A percentile compares a stretch with the other conserved stretches of the same genome.
phyloP scores from a whole-genome alignment of 2,888 invertebrate genomes.

The Esperia sulphurella region DNA sequence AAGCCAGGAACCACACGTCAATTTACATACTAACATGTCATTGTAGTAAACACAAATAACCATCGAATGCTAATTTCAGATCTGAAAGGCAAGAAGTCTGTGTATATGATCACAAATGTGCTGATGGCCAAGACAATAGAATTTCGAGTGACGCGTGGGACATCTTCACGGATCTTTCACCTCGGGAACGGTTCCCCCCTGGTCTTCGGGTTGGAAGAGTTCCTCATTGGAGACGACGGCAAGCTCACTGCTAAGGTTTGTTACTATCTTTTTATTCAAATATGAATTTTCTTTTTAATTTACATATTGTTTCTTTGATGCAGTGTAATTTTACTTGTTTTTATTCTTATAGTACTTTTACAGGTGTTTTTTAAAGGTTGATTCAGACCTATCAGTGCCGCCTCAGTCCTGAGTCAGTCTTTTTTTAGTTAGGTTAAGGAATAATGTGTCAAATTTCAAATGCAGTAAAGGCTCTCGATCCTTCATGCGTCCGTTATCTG shows the following conservation, averaged over 20 bases:
- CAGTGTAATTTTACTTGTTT: too few relatives aligned
- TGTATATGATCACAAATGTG: slow-evolving; percentile 72
- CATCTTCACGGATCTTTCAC: slow-evolving; percentile 73
- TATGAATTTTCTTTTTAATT: neutral
- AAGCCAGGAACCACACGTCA: too few relatives aligned
- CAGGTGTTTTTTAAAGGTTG: too few relatives aligned
- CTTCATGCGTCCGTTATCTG: too few relatives aligned
- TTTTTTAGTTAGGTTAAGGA: too few relatives aligned
- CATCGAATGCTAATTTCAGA: slow-evolving; percentile 38
- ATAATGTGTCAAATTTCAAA: too few relatives aligned
- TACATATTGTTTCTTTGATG: too few relatives aligned
- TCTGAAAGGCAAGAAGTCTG: slow-evolving; percentile 66
- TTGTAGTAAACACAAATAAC: neutral
- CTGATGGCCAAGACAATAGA: slow-evolving; percentile 75
- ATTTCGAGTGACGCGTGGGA: slow-evolving; percentile 66
- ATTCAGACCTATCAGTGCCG: too few relatives aligned
- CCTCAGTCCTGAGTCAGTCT: too few relatives aligned
- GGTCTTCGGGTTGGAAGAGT: slow-evolving; percentile 69
- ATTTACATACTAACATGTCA: neutral
- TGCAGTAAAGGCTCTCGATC: too few relatives aligned
- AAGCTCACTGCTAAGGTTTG: slow-evolving; percentile 63
- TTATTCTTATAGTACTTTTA: too few relatives aligned
- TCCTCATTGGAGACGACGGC: slow-evolving; percentile 64
- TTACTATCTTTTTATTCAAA: neutral
- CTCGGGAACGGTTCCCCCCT: slow-evolving; percentile 71